Evolutionary conservation across 2,113 vertebrate species (phyloP).

Genomic region (Circaetus cinerascens): DNA sequence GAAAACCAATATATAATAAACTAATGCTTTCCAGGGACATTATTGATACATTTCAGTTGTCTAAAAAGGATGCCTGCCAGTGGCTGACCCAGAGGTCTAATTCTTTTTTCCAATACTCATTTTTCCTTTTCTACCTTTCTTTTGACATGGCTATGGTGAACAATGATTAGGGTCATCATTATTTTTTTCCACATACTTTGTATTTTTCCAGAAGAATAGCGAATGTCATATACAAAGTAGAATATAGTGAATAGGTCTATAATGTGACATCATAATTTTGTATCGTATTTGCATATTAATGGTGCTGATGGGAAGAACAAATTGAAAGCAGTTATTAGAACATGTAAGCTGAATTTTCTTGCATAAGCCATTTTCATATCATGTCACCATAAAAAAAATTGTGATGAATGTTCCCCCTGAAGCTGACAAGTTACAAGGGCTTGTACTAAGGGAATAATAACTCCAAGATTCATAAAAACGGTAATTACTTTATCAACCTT

Average conservation of each 20-base stretch:
- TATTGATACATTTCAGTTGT: neutral
- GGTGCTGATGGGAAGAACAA: slow-evolving; percentile 31
- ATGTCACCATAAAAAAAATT: slow-evolving; percentile 25
- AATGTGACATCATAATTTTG: slow-evolving; percentile 23
- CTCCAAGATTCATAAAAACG: slow-evolving; percentile 68
- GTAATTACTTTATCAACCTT: slow-evolving; percentile 71
- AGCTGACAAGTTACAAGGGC: slow-evolving; percentile 65
- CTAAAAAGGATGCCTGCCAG: neutral
- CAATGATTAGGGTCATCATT: neutral
- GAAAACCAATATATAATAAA: neutral
- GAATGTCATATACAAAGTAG: neutral
- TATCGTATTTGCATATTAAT: slow-evolving; percentile 15
- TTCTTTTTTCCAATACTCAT: neutral
- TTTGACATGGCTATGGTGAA: neutral
- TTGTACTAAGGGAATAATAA: slow-evolving; percentile 61
- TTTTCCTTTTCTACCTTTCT: neutral
- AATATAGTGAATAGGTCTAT: neutral
- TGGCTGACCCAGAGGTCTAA: neutral
- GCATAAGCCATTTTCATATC: slow-evolving; percentile 44
- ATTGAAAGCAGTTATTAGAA: slow-evolving; percentile 40
- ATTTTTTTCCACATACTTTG: neutral
- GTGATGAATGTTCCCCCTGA: slow-evolving; percentile 45
- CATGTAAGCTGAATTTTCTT: slow-evolving; percentile 33
- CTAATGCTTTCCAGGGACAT: neutral
- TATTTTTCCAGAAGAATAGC: neutral